Evolutionary conservation across 2,113 vertebrate genomes (phyloP).

Genomic region (Pedetes capensis): DNA sequence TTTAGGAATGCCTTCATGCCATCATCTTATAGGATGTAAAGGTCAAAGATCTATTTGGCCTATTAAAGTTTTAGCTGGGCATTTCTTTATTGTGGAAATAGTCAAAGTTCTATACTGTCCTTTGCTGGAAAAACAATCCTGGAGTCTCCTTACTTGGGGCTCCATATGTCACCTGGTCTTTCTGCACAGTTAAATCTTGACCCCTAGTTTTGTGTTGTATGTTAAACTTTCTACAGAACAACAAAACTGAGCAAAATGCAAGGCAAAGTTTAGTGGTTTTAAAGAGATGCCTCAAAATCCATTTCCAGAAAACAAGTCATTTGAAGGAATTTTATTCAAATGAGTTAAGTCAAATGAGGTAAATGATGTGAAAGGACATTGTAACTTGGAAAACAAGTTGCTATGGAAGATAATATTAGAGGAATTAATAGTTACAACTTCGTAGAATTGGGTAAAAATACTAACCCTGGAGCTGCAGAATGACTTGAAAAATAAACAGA

Average conservation of each 20-base stretch:
- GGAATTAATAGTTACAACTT: neutral
- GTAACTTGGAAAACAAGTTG: too few relatives aligned
- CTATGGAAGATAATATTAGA: neutral
- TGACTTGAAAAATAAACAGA: neutral
- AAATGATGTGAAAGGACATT: neutral
- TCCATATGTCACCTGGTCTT: neutral
- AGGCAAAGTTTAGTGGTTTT: neutral
- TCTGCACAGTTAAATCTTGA: neutral
- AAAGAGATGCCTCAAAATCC: neutral
- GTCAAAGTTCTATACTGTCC: neutral
- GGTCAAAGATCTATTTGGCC: neutral
- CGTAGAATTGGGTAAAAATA: neutral
- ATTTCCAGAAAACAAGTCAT: neutral
- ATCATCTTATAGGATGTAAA: neutral
- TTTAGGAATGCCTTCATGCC: neutral
- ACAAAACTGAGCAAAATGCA: neutral
- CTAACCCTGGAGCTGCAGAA: neutral
- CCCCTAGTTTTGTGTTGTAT: neutral
- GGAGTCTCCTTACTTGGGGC: neutral
- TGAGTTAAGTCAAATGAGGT: neutral
- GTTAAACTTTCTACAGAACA: neutral
- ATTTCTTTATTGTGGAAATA: neutral
- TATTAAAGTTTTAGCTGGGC: neutral
- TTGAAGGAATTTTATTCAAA: conserved; percentile 29
- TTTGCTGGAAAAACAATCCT: neutral